phyloP scores from a whole-genome alignment of 2,888 invertebrate species.

The Drosophila kanekoi region DNA sequence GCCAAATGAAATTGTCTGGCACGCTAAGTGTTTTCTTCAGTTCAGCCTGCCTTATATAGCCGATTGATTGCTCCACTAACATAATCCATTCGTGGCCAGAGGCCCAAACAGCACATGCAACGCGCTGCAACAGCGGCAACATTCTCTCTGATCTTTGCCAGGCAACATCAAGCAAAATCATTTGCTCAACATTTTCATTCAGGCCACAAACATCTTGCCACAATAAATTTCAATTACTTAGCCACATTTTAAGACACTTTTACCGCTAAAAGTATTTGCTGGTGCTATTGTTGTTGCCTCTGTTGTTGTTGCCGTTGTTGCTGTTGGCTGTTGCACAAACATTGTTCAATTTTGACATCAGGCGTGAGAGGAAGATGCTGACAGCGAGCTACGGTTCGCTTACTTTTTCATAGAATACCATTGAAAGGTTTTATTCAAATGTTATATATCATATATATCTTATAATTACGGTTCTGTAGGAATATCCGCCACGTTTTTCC shows the following conservation, averaged over 20 bases:
- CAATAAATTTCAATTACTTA: constrained; percentile 83
- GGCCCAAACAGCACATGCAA: constrained; percentile 35
- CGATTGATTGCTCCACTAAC: constrained; percentile 82
- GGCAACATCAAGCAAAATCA: constrained; percentile 61
- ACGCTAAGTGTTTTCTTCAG: constrained; percentile 77
- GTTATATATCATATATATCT: no score
- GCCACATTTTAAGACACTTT: constrained; percentile 81
- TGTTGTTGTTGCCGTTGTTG: constrained; percentile 20
- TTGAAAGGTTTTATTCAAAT: no score
- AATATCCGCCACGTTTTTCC: no score
- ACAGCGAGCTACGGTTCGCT: constrained; percentile 11
- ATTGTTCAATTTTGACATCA: constrained; percentile 45
- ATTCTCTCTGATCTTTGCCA: constrained; percentile 49
- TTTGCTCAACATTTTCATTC: constrained; percentile 44
- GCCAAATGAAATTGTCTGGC: constrained; percentile 76
- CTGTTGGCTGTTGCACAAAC: constrained; percentile 34
- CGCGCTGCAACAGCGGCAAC: constrained; percentile 48
- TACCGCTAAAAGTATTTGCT: constrained; percentile 74
- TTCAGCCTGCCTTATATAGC: constrained; percentile 73
- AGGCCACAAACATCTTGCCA: constrained; percentile 70
- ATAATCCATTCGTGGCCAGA: constrained; percentile 57
- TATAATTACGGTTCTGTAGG: no score
- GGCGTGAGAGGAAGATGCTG: constrained; percentile 21
- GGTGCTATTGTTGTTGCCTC: constrained; percentile 35
- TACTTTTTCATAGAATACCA: neutral